phyloP scores from a whole-genome alignment of 2,888 invertebrate genomes.

The Tipula vernalis region DNA sequence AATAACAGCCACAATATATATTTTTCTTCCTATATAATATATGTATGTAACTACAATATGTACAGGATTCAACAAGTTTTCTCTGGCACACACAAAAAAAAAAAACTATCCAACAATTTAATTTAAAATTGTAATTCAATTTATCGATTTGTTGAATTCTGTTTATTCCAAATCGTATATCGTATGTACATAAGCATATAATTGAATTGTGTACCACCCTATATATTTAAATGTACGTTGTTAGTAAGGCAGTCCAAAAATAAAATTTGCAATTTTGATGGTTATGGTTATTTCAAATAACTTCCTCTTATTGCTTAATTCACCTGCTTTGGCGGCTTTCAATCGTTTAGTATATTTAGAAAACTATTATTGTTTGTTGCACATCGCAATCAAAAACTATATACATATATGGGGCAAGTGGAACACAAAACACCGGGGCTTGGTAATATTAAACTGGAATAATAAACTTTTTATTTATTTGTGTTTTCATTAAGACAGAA shows the following conservation, averaged over 20 bases:
- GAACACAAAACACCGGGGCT: neutral
- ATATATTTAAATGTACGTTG: neutral
- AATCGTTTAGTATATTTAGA: too few relatives aligned
- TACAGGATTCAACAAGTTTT: neutral
- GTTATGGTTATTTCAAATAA: neutral
- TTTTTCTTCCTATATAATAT: too few relatives aligned
- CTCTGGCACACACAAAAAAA: neutral
- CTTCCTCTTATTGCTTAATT: neutral
- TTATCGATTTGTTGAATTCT: neutral
- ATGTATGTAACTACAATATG: too few relatives aligned
- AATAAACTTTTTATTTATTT: neutral
- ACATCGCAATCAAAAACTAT: neutral
- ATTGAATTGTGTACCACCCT: neutral
- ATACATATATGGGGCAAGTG: neutral
- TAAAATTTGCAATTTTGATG: neutral
- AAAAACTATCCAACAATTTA: neutral
- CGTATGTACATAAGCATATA: too few relatives aligned
- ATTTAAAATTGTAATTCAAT: neutral
- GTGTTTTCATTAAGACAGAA: neutral
- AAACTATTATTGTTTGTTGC: neutral
- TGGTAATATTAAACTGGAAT: neutral
- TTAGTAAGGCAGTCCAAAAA: neutral
- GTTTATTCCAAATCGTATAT: neutral
- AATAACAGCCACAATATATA: neutral
- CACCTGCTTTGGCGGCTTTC: neutral